Conservation (phyloP, 2,888 invertebrate species). For the Nipponacmea schrenckii region DNA sequence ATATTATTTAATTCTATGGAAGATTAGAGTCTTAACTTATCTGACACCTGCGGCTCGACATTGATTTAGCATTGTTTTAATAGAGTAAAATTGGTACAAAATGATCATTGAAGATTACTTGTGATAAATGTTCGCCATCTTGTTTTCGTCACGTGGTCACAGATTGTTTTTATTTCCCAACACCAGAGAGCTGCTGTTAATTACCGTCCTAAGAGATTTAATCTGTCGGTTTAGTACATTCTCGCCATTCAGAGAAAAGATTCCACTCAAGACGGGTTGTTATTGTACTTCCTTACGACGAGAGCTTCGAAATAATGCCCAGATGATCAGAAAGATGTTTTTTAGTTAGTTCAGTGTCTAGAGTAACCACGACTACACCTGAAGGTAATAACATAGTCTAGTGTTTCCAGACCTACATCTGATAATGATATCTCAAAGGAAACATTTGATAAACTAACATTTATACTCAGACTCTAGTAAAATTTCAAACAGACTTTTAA, state of each 20-base stretch:
- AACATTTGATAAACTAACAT: too few species aligned
- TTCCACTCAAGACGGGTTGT: neutral
- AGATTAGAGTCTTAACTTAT: constrained; percentile 1
- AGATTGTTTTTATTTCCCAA: neutral
- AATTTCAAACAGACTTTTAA: too few species aligned
- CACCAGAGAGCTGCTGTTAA: constrained; percentile 5
- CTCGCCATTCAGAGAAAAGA: neutral
- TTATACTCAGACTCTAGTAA: too few species aligned
- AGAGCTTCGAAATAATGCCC: neutral
- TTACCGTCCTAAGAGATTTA: constrained; percentile 4
- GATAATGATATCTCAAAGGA: too few species aligned
- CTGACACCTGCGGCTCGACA: constrained; percentile 1
- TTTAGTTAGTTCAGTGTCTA: neutral
- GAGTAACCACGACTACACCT: too few species aligned
- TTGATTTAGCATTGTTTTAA: neutral
- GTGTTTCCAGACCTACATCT: too few species aligned
- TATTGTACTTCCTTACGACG: neutral
- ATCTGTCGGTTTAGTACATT: neutral
- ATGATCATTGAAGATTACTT: neutral
- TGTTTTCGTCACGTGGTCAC: neutral
- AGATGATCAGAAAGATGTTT: neutral
- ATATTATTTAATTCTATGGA: too few species aligned
- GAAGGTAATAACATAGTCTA: too few species aligned
- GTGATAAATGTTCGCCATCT: neutral
- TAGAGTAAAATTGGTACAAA: neutral